Evolutionary conservation across 2,113 vertebrate species (phyloP).

Genomic region (Erythrocebus patas): DNA sequence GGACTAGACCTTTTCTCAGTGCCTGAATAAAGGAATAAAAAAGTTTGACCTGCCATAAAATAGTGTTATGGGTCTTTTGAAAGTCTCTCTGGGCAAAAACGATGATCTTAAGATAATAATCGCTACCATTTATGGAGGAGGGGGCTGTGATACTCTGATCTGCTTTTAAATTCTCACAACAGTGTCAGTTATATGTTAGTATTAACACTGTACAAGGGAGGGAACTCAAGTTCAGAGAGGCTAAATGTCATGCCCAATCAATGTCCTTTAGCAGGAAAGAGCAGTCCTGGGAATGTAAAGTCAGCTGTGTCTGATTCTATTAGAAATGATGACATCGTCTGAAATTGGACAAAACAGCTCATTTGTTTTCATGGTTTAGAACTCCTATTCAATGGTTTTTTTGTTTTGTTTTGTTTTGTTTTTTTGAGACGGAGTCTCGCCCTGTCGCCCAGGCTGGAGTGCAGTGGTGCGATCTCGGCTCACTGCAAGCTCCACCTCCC

Average conservation of each 20-base stretch:
- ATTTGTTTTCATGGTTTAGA: slow-evolving; percentile 4
- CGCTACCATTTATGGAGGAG: background rate
- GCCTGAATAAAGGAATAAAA: background rate
- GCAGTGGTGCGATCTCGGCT: too few relatives aligned
- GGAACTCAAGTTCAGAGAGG: background rate
- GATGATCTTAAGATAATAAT: background rate
- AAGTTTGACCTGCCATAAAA: background rate
- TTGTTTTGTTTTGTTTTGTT: background rate
- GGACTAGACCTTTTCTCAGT: background rate
- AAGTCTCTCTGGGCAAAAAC: background rate
- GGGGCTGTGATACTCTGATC: background rate
- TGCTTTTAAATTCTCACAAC: background rate
- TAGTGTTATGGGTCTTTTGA: background rate
- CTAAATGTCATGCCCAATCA: background rate
- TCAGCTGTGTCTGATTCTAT: background rate
- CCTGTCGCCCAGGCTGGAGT: too few relatives aligned
- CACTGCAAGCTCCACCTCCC: too few relatives aligned
- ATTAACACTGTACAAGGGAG: background rate
- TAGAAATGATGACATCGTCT: background rate
- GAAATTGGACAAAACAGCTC: background rate
- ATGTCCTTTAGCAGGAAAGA: background rate
- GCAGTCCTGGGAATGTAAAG: background rate
- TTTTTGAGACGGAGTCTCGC: too few relatives aligned
- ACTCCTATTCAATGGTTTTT: slow-evolving; percentile 1
- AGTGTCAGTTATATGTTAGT: background rate